Base-by-base conservation (phyloP, 2,113 vertebrate species). In the Sander lucioperca region DNA sequence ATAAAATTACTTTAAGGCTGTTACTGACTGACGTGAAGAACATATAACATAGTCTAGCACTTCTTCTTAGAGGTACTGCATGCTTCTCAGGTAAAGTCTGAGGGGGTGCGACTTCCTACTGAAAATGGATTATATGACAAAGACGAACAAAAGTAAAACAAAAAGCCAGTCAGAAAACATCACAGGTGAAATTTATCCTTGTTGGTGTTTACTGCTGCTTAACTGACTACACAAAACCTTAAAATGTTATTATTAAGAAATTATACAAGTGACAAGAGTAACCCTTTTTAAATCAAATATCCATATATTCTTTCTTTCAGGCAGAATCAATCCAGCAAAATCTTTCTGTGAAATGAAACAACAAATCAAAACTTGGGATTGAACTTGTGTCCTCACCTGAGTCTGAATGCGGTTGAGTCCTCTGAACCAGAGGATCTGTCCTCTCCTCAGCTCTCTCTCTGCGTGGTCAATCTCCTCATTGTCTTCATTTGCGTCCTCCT, bases 341-440 rank as follows among this genome's bases (percentile, higher is more conserved):
- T 53, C 9, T 30, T 15, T 33, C n/a, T 14, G 19, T 53, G 15
- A 79, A 75, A 45, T 58, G 0, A 76, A 69, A 73, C n/a, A 70
- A 25, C 3, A 36, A 65, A 70, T 45, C 5, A 0, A 15, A 47
- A 18, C 18, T 9, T 1, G 6, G 6, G 8, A 47, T 1, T 57
- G 19, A 56, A 54, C 27, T 8, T 59, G 25, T 47, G 50, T 69
- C 66, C 94, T 90, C 95, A 99, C 98, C 97, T 99, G 98, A 51
- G 98, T 99, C 92, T 99, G 98, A 87, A 99, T 99, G 89, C 98
- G 96, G 88, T 99, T 99, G 70, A 99, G 97, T 15, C 98, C 98
- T 72, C 98, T 96, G 94, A 99, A 99, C 98, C 98, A 99, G 68
- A 99, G 97, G 89, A 99, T 99, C 93, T 99, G 98, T 66, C 98